phyloP scores from a whole-genome alignment of 2,888 invertebrate genomes.

The Scaptomyza parva region DNA sequence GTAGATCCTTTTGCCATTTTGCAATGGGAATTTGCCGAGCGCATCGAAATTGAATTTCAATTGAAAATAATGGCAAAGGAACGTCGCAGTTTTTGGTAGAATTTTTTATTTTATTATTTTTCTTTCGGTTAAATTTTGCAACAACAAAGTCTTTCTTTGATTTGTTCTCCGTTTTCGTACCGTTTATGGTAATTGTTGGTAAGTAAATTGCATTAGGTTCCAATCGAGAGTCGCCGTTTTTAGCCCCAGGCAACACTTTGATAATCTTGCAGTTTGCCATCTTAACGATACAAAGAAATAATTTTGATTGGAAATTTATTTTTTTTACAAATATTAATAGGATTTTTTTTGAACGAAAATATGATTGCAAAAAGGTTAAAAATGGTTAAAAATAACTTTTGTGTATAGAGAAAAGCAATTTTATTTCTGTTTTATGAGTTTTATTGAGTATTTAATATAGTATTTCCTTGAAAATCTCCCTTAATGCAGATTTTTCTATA shows the following conservation, averaged over 20 bases:
- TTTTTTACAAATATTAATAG: background rate
- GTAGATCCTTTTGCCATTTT: conserved; percentile 34
- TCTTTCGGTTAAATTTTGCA: conserved; percentile 26
- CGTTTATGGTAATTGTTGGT: conserved; percentile 46
- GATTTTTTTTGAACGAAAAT: background rate
- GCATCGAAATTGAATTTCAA: conserved; percentile 65
- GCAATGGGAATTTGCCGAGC: conserved; percentile 58
- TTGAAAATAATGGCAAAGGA: conserved; percentile 54
- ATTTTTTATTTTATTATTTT: no score
- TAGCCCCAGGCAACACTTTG: conserved; percentile 51
- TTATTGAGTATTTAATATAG: no score
- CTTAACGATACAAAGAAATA: conserved; percentile 14
- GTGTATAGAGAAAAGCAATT: background rate
- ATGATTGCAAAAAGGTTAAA: background rate
- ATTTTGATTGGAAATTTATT: background rate
- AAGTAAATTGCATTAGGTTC: conserved; percentile 51
- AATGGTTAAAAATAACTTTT: background rate
- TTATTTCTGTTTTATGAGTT: no score
- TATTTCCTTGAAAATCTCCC: no score
- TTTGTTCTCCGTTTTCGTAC: conserved; percentile 15
- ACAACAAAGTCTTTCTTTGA: conserved; percentile 36
- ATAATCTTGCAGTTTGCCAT: conserved; percentile 18
- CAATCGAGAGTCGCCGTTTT: conserved; percentile 15
- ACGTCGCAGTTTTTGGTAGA: conserved; percentile 28
- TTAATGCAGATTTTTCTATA: no score